Percentiles rank a stretch among this genome's conserved stretches.
These are phyloP conservation scores for Griposia aprilina DNA, from an alignment of 2,888 invertebrate genomes.

Conservation along the genomic window DNA sequence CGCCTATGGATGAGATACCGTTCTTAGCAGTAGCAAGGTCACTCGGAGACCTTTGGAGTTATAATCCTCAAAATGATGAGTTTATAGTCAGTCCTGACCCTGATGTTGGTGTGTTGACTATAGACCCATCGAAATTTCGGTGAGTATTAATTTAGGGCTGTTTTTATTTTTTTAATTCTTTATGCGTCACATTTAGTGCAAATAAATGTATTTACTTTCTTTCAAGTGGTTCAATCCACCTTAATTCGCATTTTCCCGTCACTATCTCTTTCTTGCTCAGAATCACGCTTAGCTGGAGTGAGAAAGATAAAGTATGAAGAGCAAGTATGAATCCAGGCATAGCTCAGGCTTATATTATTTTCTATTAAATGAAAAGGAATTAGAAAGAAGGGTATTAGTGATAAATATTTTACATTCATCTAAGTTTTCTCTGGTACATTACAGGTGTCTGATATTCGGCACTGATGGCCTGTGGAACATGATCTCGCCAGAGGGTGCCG, in stretches of 20 bases:
- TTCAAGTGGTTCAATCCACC: not conserved
- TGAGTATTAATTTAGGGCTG: conserved; percentile 58
- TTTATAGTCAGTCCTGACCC: conserved; percentile 99
- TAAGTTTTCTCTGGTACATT: conserved; percentile 54
- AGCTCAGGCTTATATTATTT: not conserved
- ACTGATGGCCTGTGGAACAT: conserved; percentile 99
- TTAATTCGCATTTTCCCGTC: not conserved
- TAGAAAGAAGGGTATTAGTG: not conserved
- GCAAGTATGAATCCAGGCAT: not conserved
- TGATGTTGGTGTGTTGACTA: conserved; percentile 96
- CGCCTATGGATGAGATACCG: conserved; percentile 97
- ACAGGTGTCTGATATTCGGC: conserved; percentile 97
- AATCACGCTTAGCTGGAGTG: not conserved
- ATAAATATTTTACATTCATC: not conserved
- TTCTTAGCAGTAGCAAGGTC: conserved; percentile 99
- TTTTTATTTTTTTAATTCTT: not conserved
- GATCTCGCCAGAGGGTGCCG: conserved; percentile 95
- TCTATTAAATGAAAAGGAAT: not conserved
- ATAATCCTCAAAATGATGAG: conserved; percentile 96
- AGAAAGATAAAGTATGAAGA: too few species aligned
- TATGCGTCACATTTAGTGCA: not conserved
- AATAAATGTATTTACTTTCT: not conserved
- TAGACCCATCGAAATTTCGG: conserved; percentile 94
- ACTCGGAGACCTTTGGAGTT: conserved; percentile 99
- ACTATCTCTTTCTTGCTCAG: not conserved